Conservation (phyloP, 2,888 invertebrate genomes). For the Coleophora flavipennella region DNA sequence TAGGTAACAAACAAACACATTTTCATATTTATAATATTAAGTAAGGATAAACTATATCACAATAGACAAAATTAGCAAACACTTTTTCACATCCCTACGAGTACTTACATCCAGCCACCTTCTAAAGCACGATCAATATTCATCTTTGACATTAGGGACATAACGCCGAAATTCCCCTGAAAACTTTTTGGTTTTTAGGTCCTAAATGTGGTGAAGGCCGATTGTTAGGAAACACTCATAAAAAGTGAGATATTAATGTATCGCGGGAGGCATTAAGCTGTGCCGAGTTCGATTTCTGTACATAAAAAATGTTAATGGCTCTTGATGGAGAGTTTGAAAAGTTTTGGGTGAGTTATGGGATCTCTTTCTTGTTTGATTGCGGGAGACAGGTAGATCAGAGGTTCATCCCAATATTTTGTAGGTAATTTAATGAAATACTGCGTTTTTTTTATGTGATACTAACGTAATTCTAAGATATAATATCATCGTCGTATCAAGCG, state of each 20-base stretch:
- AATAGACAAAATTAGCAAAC: no score
- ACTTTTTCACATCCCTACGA: no score
- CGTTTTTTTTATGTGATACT: no score
- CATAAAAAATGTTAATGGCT: slow-evolving; percentile 72
- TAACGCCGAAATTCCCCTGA: neutral
- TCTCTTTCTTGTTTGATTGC: slow-evolving; percentile 47
- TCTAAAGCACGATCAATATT: no score
- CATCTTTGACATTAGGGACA: no score
- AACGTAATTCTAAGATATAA: no score
- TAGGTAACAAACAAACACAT: no score
- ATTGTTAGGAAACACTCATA: slow-evolving; percentile 70
- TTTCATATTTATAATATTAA: no score
- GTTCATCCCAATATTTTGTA: slow-evolving; percentile 1
- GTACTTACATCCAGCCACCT: neutral
- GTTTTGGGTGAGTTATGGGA: slow-evolving; percentile 61
- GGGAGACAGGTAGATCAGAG: slow-evolving; percentile 36
- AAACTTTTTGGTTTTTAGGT: slow-evolving; percentile 24
- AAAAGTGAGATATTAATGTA: slow-evolving; percentile 74
- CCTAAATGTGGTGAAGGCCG: slow-evolving; percentile 31
- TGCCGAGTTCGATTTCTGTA: slow-evolving; percentile 68
- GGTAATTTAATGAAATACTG: no score
- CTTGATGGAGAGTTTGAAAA: slow-evolving; percentile 38
- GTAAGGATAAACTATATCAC: no score
- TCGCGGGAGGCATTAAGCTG: slow-evolving; percentile 71
- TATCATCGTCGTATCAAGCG: no score